Conservation (phyloP, 2,888 invertebrate genomes). For the Eupelmus urozonus region DNA sequence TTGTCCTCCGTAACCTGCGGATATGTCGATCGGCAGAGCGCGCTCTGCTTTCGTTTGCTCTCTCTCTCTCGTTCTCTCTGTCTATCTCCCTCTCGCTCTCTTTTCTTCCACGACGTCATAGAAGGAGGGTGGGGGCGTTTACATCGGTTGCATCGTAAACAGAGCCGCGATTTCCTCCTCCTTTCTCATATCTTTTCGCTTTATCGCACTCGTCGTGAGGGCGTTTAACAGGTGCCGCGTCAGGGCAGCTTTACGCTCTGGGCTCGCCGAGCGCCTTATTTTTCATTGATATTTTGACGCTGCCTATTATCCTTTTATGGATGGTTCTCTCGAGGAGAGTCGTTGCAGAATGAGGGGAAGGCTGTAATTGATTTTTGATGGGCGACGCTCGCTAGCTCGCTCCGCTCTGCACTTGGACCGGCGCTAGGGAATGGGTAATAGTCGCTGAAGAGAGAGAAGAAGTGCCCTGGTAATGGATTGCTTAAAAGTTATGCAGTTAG, state of each 20-base stretch:
- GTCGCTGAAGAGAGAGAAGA: background rate
- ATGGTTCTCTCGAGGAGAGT: background rate
- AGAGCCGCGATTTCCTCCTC: slow-evolving; percentile 1
- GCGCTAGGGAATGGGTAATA: background rate
- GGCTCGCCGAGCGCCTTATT: background rate
- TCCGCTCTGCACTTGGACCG: too few species aligned
- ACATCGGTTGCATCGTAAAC: slow-evolving; percentile 31
- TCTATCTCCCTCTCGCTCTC: background rate
- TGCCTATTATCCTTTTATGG: slow-evolving; percentile 16
- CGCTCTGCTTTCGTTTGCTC: background rate
- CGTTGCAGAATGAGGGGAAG: background rate
- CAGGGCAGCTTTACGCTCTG: too few species aligned
- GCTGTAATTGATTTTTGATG: slow-evolving; percentile 34
- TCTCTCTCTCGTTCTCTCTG: background rate
- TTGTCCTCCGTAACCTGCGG: slow-evolving; percentile 48
- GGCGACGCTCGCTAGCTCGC: background rate
- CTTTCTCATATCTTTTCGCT: slow-evolving; percentile 24
- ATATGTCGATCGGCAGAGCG: slow-evolving; percentile 59
- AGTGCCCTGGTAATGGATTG: background rate
- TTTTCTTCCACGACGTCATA: background rate
- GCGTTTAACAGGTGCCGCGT: background rate
- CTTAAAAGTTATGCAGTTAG: background rate
- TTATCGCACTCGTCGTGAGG: background rate
- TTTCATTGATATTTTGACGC: slow-evolving; percentile 25
- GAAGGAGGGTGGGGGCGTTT: background rate